Base-by-base conservation (phyloP, 2,888 invertebrate species). In the Cotesia congregata region DNA sequence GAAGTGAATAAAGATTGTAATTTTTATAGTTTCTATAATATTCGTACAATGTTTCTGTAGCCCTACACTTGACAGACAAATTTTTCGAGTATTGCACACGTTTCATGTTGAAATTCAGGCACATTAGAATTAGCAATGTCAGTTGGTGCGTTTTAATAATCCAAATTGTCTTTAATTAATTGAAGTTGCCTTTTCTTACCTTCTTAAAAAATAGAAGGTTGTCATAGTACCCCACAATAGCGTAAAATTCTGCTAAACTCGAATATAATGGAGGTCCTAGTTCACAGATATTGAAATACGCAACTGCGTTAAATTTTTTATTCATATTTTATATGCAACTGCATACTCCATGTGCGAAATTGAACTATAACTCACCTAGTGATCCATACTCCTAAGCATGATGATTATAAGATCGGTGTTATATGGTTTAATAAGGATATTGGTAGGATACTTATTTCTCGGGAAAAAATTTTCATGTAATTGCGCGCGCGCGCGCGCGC, bases 211-310 rank as follows among this genome's bases (percentile, higher is more conserved):
- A 78, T n/a, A 76, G 65, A 6, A 80, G 78, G 20, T 78, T 80
- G 30, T 38, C 77, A 50, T 75, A 73, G 59, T 77, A 80, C 50
- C 78, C 77, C 30, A 77, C 77, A 4, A 80, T 12, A n/a, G 75
- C 78, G 64, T 80, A 73, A 1, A 80, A 65, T n/a, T 40, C 75
- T 15, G 73, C 78, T 50, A 79, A 61, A 5, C 72, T 65, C 41
- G 61, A 15, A n/a, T 60, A 68, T 6, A 80, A 6, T 60, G n/a
- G 6, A 65, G 9, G 6, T 2, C 77, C 78, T 40, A 78, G 38
- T 15, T 72, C 74, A 3, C 30, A 30, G 30, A 30, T 30, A 30
- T 30, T 30, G 3, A 30, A 59, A n/a, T 38, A 64, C 59, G 67
- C 6, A 79, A 41, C 59, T 30, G 59, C 1, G 73, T 71, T 50